Conservation (phyloP, 2,888 invertebrate genomes). For the Drosophila greeni region DNA sequence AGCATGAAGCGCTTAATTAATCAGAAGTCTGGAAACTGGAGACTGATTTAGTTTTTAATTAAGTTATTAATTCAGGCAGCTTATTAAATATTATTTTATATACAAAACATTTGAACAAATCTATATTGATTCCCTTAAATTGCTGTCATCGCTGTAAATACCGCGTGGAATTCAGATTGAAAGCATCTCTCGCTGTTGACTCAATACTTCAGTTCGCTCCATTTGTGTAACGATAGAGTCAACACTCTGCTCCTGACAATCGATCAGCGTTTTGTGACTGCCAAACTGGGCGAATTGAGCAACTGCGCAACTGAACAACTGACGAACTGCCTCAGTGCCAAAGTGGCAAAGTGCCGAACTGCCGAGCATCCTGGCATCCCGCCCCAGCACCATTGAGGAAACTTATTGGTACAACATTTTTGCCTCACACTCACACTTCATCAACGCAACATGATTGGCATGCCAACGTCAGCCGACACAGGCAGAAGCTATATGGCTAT, state of each 20-base stretch:
- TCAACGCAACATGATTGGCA: slow-evolving; percentile 74
- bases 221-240: slow-evolving; percentile 35
- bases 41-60: slow-evolving; percentile 3
- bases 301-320: slow-evolving; percentile 22
- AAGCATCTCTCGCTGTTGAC: slow-evolving; percentile 34
- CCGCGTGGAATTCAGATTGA: slow-evolving; percentile 29
- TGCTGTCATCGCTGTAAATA: slow-evolving; percentile 12
- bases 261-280: slow-evolving; percentile 48
- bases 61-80: neutral
- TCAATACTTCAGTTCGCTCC: slow-evolving; percentile 39
- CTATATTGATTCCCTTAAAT: slow-evolving; percentile 12
- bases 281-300: slow-evolving; percentile 25
- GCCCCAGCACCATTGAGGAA: slow-evolving; percentile 15
- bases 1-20: neutral
- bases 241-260: slow-evolving; percentile 36
- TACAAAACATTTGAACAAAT: neutral
- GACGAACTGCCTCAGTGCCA: slow-evolving; percentile 6
- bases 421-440: slow-evolving; percentile 74
- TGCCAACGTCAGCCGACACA: slow-evolving; percentile 55
- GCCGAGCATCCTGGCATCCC: slow-evolving; percentile 19
- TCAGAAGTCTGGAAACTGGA: neutral
- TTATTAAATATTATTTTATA: neutral
- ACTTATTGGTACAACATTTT: slow-evolving; percentile 71
- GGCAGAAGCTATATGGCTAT: slow-evolving; percentile 27
- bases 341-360: slow-evolving; percentile 1